Percentiles rank a stretch among this genome's conserved stretches.
Evolutionary conservation across 1,140 invertebrate species (phyloP).

Genomic region (Monochamus saltuarius): DNA sequence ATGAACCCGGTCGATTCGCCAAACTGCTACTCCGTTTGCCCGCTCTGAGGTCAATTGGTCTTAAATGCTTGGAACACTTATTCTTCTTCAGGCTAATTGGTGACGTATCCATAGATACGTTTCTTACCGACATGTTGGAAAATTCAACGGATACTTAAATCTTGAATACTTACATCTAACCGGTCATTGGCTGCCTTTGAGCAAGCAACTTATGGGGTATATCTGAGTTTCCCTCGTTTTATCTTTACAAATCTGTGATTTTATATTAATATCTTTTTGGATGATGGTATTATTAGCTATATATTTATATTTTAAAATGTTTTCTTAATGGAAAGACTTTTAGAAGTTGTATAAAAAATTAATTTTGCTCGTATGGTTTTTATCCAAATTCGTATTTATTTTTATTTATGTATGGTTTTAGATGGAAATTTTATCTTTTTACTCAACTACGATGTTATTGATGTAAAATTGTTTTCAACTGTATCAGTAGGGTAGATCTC

Average conservation of each 20-base stretch:
- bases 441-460: slow-evolving; percentile 13
- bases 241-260: slow-evolving; percentile 31
- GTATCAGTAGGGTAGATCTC: neutral
- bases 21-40: slow-evolving; percentile 91
- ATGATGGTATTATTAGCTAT: slow-evolving; percentile 33
- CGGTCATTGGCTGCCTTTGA: too few relatives aligned
- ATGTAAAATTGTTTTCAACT: neutral
- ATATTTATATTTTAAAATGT: slow-evolving; percentile 18
- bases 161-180: neutral
- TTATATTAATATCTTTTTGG: slow-evolving; percentile 31
- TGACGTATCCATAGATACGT: slow-evolving; percentile 71
- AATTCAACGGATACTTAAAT: slow-evolving; percentile 51
- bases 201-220: neutral
- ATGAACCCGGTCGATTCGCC: slow-evolving; percentile 92
- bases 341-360: neutral
- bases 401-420: slow-evolving; percentile 18
- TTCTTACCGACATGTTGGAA: slow-evolving; percentile 72
- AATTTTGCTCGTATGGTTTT: neutral
- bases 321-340: slow-evolving; percentile 18
- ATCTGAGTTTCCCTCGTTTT: slow-evolving; percentile 20
- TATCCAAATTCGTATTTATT: slow-evolving; percentile 23
- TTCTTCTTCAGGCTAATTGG: slow-evolving; percentile 92
- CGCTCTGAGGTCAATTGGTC: slow-evolving; percentile 89
- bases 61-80: slow-evolving; percentile 94
- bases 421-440: slow-evolving; percentile 13